Conservation (phyloP, 1,140 invertebrate species). For the Delia radicum region DNA sequence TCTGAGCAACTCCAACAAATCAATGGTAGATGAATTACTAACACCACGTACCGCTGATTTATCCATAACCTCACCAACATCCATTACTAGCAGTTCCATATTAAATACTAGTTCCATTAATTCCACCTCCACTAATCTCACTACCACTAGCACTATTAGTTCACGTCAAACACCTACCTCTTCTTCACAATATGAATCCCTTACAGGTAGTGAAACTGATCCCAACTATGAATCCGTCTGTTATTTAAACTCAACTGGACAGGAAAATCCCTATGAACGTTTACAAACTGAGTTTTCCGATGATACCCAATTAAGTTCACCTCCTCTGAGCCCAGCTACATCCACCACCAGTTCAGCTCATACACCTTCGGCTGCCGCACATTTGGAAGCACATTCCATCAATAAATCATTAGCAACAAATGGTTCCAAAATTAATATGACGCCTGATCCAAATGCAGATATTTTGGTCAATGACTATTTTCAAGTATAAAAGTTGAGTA, state of each 20-base stretch:
- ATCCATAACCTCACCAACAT: conserved; percentile 39
- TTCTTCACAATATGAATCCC: conserved; percentile 66
- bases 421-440: conserved; percentile 21
- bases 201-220: conserved; percentile 72
- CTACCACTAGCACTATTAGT: conserved; percentile 40
- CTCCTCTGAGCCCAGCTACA: background rate
- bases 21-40: conserved; percentile 21
- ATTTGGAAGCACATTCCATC: background rate
- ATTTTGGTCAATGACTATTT: conserved; percentile 46
- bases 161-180: conserved; percentile 37
- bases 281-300: conserved; percentile 40
- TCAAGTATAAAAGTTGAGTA: conserved; percentile 38
- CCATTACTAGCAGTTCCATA: conserved; percentile 36
- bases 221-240: conserved; percentile 72
- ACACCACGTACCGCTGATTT: conserved; percentile 24
- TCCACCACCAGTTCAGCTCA: background rate
- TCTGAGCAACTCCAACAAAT: background rate
- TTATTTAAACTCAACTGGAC: conserved; percentile 40
- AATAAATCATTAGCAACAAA: background rate
- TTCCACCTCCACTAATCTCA: conserved; percentile 23
- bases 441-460: conserved; percentile 25
- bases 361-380: conserved; percentile 29
- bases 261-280: conserved; percentile 44
- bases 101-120: conserved; percentile 33
- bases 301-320: conserved; percentile 42